Evolutionary conservation across 2,797 vertebrate species (phyloP).

Genomic region (Epinephelus awoara): DNA sequence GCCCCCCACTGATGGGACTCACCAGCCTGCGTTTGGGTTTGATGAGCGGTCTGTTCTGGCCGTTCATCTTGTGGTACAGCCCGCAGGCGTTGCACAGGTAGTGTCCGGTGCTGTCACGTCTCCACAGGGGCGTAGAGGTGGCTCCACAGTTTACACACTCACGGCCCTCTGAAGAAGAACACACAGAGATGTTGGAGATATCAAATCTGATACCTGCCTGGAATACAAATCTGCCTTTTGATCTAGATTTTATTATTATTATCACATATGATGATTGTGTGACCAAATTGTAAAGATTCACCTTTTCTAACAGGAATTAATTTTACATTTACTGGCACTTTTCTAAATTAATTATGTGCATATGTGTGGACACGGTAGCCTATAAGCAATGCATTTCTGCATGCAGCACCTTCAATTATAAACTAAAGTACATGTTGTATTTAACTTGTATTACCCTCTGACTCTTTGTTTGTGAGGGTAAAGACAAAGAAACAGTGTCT

Average conservation of each 20-base stretch:
- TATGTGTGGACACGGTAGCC: not conserved
- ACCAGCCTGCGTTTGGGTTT: conserved; percentile 98
- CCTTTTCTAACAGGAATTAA: not conserved
- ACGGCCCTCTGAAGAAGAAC: conserved; percentile 89
- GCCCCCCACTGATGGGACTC: conserved; percentile 73
- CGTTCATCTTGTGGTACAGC: conserved; percentile 99
- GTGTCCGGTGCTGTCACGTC: conserved; percentile 97
- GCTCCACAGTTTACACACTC: conserved; percentile 99
- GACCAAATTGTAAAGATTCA: not conserved
- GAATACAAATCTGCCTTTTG: not conserved
- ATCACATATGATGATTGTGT: not conserved
- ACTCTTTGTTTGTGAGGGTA: not conserved
- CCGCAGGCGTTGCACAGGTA: conserved; percentile 99
- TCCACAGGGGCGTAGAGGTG: conserved; percentile 97
- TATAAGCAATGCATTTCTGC: conserved; percentile 4
- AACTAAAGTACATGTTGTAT: not conserved
- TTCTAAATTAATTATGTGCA: not conserved
- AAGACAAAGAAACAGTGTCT: not conserved
- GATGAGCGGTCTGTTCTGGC: conserved; percentile 98
- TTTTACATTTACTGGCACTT: not conserved
- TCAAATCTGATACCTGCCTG: not conserved
- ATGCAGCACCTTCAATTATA: not conserved
- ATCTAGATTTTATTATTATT: not conserved
- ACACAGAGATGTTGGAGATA: conserved; percentile 10
- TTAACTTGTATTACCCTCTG: not conserved